Percentiles rank a stretch among this genome's conserved stretches.
phyloP scores from a whole-genome alignment of 2,797 vertebrate genomes.

The Nannoperca obscura region DNA sequence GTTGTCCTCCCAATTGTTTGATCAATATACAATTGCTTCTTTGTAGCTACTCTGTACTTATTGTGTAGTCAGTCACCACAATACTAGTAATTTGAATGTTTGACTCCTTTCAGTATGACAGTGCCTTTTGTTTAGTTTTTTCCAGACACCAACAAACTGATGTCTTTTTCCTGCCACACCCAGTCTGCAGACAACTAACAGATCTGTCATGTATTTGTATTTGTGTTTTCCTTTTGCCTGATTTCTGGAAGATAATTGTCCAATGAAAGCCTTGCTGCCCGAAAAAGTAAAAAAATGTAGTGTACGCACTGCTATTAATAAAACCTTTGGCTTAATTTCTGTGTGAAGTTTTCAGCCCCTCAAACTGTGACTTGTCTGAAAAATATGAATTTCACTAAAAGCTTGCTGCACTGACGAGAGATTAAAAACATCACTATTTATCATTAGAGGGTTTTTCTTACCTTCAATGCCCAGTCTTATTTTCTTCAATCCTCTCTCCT shows the following conservation, averaged over 20 bases:
- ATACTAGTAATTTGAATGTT: background rate
- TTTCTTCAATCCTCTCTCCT: conserved; percentile 98
- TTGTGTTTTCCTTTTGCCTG: background rate
- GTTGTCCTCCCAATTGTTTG: background rate
- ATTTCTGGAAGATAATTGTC: background rate
- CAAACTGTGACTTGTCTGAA: background rate
- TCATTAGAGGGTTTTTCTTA: conserved; percentile 71
- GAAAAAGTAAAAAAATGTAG: too few relatives aligned
- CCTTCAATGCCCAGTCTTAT: conserved; percentile 98
- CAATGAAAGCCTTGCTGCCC: background rate
- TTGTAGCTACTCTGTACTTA: background rate
- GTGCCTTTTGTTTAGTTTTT: background rate
- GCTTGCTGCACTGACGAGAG: background rate
- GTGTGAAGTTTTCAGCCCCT: background rate
- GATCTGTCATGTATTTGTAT: background rate
- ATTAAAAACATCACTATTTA: background rate
- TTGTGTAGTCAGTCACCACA: background rate
- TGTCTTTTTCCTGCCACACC: background rate
- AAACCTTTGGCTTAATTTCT: background rate
- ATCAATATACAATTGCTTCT: background rate
- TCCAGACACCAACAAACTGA: background rate
- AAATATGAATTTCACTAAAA: background rate
- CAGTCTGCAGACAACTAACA: background rate
- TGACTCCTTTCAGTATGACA: background rate
- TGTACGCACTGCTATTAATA: background rate